A percentile compares a stretch with the other conserved stretches of the same genome.
Conservation (phyloP, 1,140 invertebrate genomes). For the Bombyx mori region ASM3026992v2 NC_085111.1:15760501-15761000, state of each 20-base stretch:
- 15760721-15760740: slow-evolving; percentile 6
- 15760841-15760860: too few species aligned
- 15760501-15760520: too few species aligned
- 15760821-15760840: background rate
- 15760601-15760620: too few species aligned
- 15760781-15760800: slow-evolving; percentile 14
- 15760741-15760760: slow-evolving; percentile 1
- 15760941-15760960: slow-evolving; percentile 42
- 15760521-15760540: too few species aligned
- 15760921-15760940: slow-evolving; percentile 46
- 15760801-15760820: background rate
- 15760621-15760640: background rate
- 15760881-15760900: too few species aligned
- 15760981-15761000: slow-evolving; percentile 33
- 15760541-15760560: too few species aligned
- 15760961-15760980: slow-evolving; percentile 41
- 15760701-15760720: slow-evolving; percentile 19
- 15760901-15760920: slow-evolving; percentile 16
- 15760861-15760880: too few species aligned
- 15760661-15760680: slow-evolving; percentile 8
- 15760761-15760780: background rate
- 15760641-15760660: slow-evolving; percentile 1
- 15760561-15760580: too few species aligned
- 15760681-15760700: slow-evolving; percentile 13
- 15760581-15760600: too few species aligned